Percentiles rank a stretch among this genome's conserved stretches.
phyloP scores from a whole-genome alignment of 2,888 invertebrate genomes.

The Tineola bisselliella region DNA sequence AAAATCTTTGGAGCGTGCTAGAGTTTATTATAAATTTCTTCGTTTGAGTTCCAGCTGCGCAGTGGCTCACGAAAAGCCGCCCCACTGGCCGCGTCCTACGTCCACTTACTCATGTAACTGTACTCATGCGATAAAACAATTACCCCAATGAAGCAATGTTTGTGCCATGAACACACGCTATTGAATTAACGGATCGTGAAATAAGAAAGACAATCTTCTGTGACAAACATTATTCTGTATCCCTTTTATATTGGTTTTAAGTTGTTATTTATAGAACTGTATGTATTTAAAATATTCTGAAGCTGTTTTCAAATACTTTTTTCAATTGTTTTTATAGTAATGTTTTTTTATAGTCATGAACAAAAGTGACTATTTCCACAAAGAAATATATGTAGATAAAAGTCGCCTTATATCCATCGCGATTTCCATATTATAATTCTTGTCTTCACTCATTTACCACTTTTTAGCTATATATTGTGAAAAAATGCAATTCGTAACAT shows the following conservation, averaged over 20 bases:
- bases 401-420: no score
- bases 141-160: conserved; percentile 51
- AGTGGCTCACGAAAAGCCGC: conserved; percentile 16
- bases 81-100: not conserved
- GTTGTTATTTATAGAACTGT: not conserved
- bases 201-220: not conserved
- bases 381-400: no score
- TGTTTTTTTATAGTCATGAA: no score
- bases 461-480: no score
- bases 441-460: no score
- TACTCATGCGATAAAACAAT: conserved; percentile 67
- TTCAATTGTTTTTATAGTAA: no score
- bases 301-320: no score
- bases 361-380: no score
- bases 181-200: not conserved
- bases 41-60: conserved; percentile 41
- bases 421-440: no score
- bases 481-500: no score
- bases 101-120: conserved; percentile 34
- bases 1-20: conserved; percentile 51
- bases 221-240: not conserved
- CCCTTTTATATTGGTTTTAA: not conserved
- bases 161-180: conserved; percentile 30
- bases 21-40: conserved; percentile 54
- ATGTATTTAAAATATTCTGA: no score